Evolutionary conservation across 2,888 invertebrate genomes (phyloP), one percentile per base, ranked within the genome.

Genomic region (Conchocele bisecta): DNA sequence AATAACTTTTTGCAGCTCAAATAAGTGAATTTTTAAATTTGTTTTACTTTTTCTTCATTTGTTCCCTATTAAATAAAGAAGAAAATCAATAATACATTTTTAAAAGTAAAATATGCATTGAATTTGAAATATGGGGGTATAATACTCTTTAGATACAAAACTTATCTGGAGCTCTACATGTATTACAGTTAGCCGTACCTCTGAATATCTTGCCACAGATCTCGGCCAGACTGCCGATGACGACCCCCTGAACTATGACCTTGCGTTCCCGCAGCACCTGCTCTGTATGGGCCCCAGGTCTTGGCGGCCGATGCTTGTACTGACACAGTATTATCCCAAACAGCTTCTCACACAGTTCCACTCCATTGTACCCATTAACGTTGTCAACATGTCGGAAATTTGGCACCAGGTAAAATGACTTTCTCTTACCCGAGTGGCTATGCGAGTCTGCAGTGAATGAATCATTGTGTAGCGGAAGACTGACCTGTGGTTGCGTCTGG

Each of bases 281-380:
- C 24, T 77, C 79, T n/a, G 75, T 48, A 31, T 65, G 71, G 26
- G 74, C 79, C 17, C 67, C 79, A 63, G 83, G 80, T 42, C 71
- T 63, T 15, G 70, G 68, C 15, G 76, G 67, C 58, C 77, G 82
- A 33, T 82, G 76, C 42, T 84, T 86, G 65, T 85, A 86, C 33
- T 83, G 82, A 57, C 83, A 86, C 53, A 87, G 53, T 39, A 80
- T 79, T 39, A 87, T 82, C 31, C 87, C 87, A 75, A 85, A 85
- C 26, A 87, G 68, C 72, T 81, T 81, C 59, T 86, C 84, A 78
- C 84, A 86, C 44, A 86, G 64, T 33, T 74, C 75, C 37, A 84
- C 81, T 13, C 85, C 86, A 22, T 42, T 61, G 15, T 50, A 39
- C 17, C 33, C 39, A n/a, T 31, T 24, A 22, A 69, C 46, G 69